phyloP scores from a whole-genome alignment of 2,888 invertebrate genomes.

The Melipona beecheii region DNA sequence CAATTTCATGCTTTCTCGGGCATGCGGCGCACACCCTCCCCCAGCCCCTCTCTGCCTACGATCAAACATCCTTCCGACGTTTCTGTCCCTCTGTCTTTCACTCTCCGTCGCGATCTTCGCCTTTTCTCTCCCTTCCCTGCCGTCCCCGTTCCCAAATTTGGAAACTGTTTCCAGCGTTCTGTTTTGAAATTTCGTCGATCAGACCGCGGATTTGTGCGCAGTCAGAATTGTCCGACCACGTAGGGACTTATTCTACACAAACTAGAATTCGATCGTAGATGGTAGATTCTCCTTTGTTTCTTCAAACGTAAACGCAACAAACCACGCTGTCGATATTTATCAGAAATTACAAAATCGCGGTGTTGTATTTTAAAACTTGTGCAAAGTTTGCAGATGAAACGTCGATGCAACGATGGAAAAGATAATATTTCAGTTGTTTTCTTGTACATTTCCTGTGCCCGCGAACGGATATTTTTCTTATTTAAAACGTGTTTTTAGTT shows the following conservation, averaged over 20 bases:
- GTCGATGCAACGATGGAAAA: not conserved
- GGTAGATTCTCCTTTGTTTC: not conserved
- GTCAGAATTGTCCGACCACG: too few species aligned
- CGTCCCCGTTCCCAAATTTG: not conserved
- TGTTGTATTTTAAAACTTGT: not conserved
- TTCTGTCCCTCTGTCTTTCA: constrained; percentile 11
- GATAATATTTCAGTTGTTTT: not conserved
- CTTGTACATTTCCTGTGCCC: not conserved
- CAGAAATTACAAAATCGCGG: not conserved
- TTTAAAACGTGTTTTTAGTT: not conserved
- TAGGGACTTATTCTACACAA: too few species aligned
- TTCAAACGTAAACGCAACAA: not conserved
- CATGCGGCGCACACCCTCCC: constrained; percentile 42
- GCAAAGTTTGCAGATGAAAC: not conserved
- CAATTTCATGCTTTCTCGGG: constrained; percentile 75
- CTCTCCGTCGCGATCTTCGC: not conserved
- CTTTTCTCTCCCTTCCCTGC: not conserved
- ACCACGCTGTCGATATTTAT: not conserved
- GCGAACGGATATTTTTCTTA: not conserved
- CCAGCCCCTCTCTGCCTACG: not conserved
- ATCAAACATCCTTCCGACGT: constrained; percentile 38
- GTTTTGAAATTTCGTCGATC: too few species aligned
- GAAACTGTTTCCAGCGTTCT: too few species aligned
- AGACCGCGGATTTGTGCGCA: too few species aligned
- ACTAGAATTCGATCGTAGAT: too few species aligned